phyloP scores from a whole-genome alignment of 1,140 invertebrate genomes.

The Oncopeltus fasciatus region DNA sequence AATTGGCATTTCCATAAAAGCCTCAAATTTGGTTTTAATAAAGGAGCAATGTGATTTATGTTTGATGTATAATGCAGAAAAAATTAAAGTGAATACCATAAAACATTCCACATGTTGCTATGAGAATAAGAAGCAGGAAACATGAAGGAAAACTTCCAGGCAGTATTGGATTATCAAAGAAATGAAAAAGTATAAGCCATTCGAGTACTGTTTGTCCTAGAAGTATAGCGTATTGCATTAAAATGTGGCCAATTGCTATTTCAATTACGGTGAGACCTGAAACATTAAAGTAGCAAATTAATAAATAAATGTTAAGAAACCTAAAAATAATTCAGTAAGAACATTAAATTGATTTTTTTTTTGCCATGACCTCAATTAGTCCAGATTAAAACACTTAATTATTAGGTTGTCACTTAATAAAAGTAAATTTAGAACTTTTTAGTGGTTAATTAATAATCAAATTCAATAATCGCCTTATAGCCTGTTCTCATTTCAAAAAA shows the following conservation, averaged over 20 bases:
- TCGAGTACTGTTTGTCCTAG: constrained; percentile 65
- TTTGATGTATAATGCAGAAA: neutral
- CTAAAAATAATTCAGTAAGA: too few species aligned
- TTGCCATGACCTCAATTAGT: too few species aligned
- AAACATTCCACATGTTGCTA: constrained; percentile 40
- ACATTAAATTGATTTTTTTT: too few species aligned
- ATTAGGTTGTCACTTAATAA: too few species aligned
- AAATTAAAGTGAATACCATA: constrained; percentile 30
- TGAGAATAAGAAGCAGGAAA: constrained; percentile 34
- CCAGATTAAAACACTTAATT: too few species aligned
- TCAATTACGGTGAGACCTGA: constrained; percentile 57
- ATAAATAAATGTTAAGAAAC: too few species aligned
- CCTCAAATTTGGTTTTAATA: too few species aligned
- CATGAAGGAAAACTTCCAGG: constrained; percentile 35
- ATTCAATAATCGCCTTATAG: too few species aligned
- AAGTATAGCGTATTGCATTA: constrained; percentile 78
- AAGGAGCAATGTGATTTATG: constrained; percentile 25
- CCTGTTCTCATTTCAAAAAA: neutral
- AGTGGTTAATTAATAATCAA: too few species aligned
- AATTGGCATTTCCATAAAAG: too few species aligned
- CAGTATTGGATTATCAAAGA: constrained; percentile 35
- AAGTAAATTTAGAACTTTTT: too few species aligned
- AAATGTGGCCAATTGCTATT: constrained; percentile 64
- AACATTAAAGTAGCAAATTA: neutral
- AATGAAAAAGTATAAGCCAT: constrained; percentile 25